A percentile compares a stretch with the other conserved stretches of the same genome.
Evolutionary conservation across 2,797 vertebrate species (phyloP).

Genomic region (Parambassis ranga): DNA sequence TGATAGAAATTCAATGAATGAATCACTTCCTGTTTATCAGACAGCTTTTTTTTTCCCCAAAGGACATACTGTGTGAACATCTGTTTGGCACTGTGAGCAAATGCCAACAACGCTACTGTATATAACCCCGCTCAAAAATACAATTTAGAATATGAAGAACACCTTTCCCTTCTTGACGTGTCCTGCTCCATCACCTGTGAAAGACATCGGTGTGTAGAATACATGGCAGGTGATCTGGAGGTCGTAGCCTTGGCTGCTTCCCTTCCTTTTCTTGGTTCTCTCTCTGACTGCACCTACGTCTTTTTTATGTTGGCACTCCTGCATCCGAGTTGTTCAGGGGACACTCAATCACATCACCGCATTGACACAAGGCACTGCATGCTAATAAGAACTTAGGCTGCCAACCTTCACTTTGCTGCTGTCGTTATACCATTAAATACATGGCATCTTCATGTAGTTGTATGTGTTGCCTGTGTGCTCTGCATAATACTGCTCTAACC

Average conservation of each 20-base stretch:
- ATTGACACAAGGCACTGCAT: slow-evolving; percentile 33
- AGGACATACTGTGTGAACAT: neutral
- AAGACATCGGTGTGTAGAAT: slow-evolving; percentile 49
- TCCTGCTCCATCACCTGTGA: slow-evolving; percentile 72
- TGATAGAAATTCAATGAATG: neutral
- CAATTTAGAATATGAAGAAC: too few species aligned
- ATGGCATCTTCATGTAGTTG: neutral
- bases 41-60: neutral
- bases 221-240: slow-evolving; percentile 62
- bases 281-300: neutral
- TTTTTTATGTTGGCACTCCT: neutral
- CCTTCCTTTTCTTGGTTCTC: neutral
- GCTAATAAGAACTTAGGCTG: slow-evolving; percentile 42
- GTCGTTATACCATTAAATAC: neutral
- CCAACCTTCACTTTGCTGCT: neutral
- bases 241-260: neutral
- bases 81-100: neutral
- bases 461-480: neutral
- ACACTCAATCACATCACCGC: slow-evolving; percentile 25
- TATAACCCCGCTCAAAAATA: too few species aligned
- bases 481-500: neutral
- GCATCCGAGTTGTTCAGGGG: neutral
- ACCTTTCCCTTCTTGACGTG: too few species aligned
- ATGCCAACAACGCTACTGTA: too few species aligned
- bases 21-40: slow-evolving; percentile 9